Conservation (phyloP, 2,888 invertebrate species). For the Drosophila rubida region DNA sequence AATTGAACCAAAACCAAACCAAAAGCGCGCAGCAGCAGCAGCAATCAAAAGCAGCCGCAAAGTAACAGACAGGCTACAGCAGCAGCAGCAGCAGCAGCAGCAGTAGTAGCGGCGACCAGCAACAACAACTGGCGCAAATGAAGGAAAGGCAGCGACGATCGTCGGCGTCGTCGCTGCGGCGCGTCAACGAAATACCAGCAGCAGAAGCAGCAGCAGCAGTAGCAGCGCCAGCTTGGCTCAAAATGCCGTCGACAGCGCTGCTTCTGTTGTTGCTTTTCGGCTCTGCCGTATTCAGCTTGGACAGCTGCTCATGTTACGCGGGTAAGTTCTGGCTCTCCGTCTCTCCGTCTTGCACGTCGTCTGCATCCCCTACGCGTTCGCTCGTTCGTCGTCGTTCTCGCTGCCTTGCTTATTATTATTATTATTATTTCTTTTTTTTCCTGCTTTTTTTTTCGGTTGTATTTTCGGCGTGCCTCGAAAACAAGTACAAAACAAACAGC, state of each 20-base stretch:
- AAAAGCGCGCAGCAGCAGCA: conserved; percentile 11
- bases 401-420: conserved; percentile 14
- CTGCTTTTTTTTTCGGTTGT: neutral
- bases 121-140: conserved; percentile 65
- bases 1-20: conserved; percentile 13
- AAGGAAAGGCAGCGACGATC: conserved; percentile 66
- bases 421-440: conserved; percentile 21
- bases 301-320: conserved; percentile 77
- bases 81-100: neutral
- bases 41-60: conserved; percentile 26
- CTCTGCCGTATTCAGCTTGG: conserved; percentile 57
- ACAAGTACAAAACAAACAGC: conserved; percentile 74
- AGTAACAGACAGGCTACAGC: conserved; percentile 12
- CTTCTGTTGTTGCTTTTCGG: conserved; percentile 52
- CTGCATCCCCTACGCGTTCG: conserved; percentile 1
- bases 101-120: neutral
- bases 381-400: conserved; percentile 32
- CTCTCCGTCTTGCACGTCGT: neutral
- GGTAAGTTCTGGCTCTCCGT: conserved; percentile 61
- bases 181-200: conserved; percentile 43
- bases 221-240: conserved; percentile 36
- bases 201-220: conserved; percentile 13
- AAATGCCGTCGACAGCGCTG: conserved; percentile 45
- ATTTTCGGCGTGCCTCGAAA: conserved; percentile 39
- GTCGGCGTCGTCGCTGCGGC: conserved; percentile 72